Base-by-base conservation (phyloP, 1,140 invertebrate genomes). In the Latrodectus geometricus region DNA sequence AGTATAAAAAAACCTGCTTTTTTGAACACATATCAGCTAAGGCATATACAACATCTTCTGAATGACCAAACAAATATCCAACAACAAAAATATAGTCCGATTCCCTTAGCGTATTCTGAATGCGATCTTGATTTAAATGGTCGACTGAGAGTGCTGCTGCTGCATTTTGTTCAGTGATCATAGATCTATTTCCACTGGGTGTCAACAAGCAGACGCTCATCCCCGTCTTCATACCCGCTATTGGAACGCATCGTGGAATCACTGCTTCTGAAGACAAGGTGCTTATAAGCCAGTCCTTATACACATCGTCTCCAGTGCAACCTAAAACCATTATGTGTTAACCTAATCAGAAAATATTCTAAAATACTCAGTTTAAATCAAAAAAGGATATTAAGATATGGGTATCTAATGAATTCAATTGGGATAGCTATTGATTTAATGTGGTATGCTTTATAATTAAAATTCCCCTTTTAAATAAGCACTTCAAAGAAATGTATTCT, bases 31-130 rank as follows among this genome's bases (percentile, higher is more conserved):
- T 3, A 52, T 86, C 75, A 11, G 75, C 75, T 49, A 86, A 72
- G 1, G 35, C 20, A n/a, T 8, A 20, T 21, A 86, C 66, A 0
- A 69, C 83, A 20, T 72, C 75, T n/a, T 35, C 48, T 11, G 74
- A 86, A n/a, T 86, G 83, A 11, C 23, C 65, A 4, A 78, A 14
- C 7, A 86, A 78, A n/a, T 78, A 86, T 8, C 83, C 83, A 8
- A 72, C 65, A 11, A 78, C 66, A 21, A 78, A 86, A 11, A 86
- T 65, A 7, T 61, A 73, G 23, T 61, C 9, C 11, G 76, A 49
- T 15, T 0, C 20, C n/a, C 35, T 49, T 21, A 86, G 11, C 35
- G 35, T 50, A 15, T 1, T 21, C 2, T 21, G 0, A 5, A 78
- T 21, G n/a, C 48, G 9, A 0, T 54, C 23, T 8, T 35, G 5